Conservation (phyloP, 1,140 invertebrate species). For the Lepidurus apus region DNA sequence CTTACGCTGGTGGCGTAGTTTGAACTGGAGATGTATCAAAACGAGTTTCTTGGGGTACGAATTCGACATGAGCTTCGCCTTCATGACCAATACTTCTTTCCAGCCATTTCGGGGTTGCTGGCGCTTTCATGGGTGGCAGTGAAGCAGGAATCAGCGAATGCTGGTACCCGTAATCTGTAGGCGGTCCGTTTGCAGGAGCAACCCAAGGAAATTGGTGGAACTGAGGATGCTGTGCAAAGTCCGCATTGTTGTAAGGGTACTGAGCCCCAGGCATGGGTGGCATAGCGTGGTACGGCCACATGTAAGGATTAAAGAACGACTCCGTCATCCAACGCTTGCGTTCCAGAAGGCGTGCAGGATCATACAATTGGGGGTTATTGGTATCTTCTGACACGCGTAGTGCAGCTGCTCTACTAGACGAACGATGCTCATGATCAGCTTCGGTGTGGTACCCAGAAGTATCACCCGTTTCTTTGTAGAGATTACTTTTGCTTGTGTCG, state of each 20-base stretch:
- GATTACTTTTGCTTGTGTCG: neutral
- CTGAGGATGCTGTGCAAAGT: neutral
- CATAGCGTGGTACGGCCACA: conserved; percentile 1
- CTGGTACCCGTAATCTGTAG: neutral
- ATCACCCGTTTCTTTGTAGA: conserved; percentile 6
- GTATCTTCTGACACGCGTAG: neutral
- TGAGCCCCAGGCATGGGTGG: neutral
- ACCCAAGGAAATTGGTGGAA: neutral
- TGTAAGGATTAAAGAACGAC: neutral
- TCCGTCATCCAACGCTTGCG: conserved; percentile 1
- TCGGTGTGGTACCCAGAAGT: conserved; percentile 32
- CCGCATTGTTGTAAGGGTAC: neutral
- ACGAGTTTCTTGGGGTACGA: neutral
- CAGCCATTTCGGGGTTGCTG: neutral
- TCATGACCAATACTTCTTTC: neutral
- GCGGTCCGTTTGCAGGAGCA: neutral
- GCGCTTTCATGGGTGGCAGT: neutral
- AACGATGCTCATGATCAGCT: neutral
- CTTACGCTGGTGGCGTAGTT: neutral
- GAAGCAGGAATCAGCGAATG: neutral
- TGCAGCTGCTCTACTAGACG: neutral
- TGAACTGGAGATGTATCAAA: neutral
- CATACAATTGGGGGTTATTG: neutral
- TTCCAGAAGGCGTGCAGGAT: neutral
- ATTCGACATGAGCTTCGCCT: neutral